phyloP scores from a whole-genome alignment of 2,113 vertebrate genomes.

The Sinocyclocheilus anophthalmus region DNA sequence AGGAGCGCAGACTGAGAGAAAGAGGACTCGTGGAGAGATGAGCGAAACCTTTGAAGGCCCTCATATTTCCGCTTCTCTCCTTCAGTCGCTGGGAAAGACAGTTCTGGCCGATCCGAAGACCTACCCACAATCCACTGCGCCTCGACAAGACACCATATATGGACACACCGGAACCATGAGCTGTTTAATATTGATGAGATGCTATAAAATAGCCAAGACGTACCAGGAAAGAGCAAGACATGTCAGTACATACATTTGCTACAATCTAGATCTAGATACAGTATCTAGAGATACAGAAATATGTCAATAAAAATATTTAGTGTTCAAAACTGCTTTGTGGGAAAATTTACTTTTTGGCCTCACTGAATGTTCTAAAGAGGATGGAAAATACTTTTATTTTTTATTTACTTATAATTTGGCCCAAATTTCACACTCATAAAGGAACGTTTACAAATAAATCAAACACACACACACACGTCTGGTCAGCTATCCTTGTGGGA shows the following conservation, averaged over 20 bases:
- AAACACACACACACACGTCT: no score
- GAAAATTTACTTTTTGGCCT: neutral
- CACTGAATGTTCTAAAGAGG: neutral
- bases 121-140: slow-evolving; percentile 66
- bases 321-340: no score
- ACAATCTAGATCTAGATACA: neutral
- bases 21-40: slow-evolving; percentile 67
- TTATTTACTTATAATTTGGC: no score
- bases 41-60: slow-evolving; percentile 66
- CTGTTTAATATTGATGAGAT: neutral
- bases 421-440: no score
- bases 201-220: neutral
- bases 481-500: no score
- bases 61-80: slow-evolving; percentile 71
- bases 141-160: neutral
- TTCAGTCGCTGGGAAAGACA: slow-evolving; percentile 59
- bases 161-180: neutral
- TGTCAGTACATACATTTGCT: neutral
- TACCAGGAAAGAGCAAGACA: neutral
- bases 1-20: neutral
- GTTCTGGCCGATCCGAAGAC: slow-evolving; percentile 51
- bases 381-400: neutral
- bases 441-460: no score
- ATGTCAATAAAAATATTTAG: neutral
- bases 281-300: neutral